Base-by-base conservation (phyloP, 2,888 invertebrate species). In the Stenchaetothrips biformis region DNA sequence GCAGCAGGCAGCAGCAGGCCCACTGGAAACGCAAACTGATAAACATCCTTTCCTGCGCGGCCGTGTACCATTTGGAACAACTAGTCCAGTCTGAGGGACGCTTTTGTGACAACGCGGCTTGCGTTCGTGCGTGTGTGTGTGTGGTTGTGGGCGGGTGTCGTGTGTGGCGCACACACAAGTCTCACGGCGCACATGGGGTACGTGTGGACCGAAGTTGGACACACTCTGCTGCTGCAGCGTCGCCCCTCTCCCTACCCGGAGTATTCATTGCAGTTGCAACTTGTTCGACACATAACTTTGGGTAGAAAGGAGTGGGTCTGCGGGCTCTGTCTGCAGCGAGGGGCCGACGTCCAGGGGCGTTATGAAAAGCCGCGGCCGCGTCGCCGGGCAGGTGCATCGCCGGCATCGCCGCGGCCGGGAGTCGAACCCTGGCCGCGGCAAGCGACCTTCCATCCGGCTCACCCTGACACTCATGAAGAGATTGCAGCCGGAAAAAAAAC, bases 221-320 rank as follows among this genome's bases (percentile, higher is more conserved):
- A 9, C 16, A 59, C 59, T 16, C 53, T n/a, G n/a, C n/a, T n/a
- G n/a, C n/a, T 37, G 37, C 37, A 37, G 37, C 37, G 4, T 4
- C 37, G 37, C 37, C 4, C 37, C 37, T 37, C 37, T 37, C 37
- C 37, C 37, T 37, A 2, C 37, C 37, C 37, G 37, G 67, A 11
- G 67, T 74, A 74, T 74, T 74, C 67, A 74, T 74, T 74, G 67
- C 67, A 74, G 67, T 74, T 74, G 67, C 67, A 74, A 74, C 67
- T 74, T 74, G 67, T 74, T 74, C 67, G 67, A 74, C 67, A 74
- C 67, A 74, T 74, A 74, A 74, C 67, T 74, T 74, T 74, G 21
- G 21, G 25, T 25, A 74, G 67, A 74, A 74, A 74, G 67, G 67
- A 21, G 67, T 6, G 13, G 59, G n/a, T n/a, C 18, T 53, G 18